Evolutionary conservation across 53 echinoderm and acorn worm genomes (phyloP).

Genomic region (Pentamera pediparva): DNA sequence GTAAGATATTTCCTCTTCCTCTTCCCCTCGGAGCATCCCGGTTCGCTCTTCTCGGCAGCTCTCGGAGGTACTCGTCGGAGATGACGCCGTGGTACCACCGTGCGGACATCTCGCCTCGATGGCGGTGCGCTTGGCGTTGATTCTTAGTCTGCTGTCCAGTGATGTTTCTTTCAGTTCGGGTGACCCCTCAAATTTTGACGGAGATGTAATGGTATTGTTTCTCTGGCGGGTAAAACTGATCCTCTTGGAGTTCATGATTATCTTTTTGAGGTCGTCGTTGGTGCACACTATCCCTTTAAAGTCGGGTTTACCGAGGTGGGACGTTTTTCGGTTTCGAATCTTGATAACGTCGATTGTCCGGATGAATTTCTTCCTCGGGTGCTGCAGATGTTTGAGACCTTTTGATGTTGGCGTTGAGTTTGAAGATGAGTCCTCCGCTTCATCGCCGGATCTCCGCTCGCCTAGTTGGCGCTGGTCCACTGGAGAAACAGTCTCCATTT

Average conservation of each 20-base stretch:
- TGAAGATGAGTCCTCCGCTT: constrained; percentile 5
- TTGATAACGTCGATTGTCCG: constrained; percentile 77
- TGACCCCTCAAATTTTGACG: constrained; percentile 39
- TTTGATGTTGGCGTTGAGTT: constrained; percentile 2
- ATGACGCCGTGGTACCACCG: background rate
- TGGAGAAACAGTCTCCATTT: constrained; percentile 21
- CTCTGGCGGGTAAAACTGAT: constrained; percentile 58
- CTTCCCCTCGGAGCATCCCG: constrained; percentile 19
- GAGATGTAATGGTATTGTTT: constrained; percentile 66
- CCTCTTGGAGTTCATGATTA: constrained; percentile 67
- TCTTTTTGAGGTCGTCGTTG: constrained; percentile 89
- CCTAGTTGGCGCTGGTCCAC: constrained; percentile 5
- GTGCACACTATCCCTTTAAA: constrained; percentile 76
- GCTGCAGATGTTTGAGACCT: constrained; percentile 37
- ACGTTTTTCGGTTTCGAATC: constrained; percentile 47
- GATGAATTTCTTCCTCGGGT: constrained; percentile 90
- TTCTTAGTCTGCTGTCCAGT: constrained; percentile 37
- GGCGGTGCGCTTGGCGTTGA: constrained; percentile 46
- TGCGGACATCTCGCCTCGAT: constrained; percentile 64
- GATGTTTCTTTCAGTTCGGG: constrained; percentile 51
- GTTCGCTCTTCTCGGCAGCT: constrained; percentile 20
- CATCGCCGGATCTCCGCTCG: constrained; percentile 1
- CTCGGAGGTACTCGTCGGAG: background rate
- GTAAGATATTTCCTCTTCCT: constrained; percentile 54
- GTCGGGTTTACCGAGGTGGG: constrained; percentile 13